These are phyloP conservation scores for Melolontha melolontha DNA, from an alignment of 2,888 invertebrate genomes.

Conservation along the genomic window DNA sequence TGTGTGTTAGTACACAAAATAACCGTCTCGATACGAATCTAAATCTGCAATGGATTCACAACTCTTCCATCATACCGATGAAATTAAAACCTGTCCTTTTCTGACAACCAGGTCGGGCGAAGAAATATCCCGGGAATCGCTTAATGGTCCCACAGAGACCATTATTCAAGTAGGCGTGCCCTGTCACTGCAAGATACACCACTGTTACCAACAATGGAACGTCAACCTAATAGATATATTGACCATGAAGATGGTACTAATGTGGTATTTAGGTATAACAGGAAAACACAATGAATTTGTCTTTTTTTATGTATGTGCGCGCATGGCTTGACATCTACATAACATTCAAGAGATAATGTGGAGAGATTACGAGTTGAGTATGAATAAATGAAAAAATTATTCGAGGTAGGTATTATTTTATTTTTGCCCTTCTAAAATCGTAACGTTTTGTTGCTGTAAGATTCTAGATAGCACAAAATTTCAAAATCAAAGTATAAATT, in stretches of 20 bases:
- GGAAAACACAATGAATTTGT: slow-evolving; percentile 33
- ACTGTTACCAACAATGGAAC: slow-evolving; percentile 24
- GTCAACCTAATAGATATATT: slow-evolving; percentile 42
- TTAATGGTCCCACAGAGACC: slow-evolving; percentile 41
- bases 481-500: too few species aligned
- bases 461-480: too few species aligned
- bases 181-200: slow-evolving; percentile 26
- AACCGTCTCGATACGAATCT: slow-evolving; percentile 11
- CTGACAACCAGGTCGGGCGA: neutral
- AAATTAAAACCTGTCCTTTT: neutral
- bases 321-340: too few species aligned
- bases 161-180: slow-evolving; percentile 42
- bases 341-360: too few species aligned
- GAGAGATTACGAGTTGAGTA: too few species aligned
- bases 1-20: slow-evolving; percentile 10
- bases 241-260: slow-evolving; percentile 43
- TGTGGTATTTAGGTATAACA: slow-evolving; percentile 39
- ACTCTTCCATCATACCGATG: slow-evolving; percentile 10
- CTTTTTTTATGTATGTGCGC: neutral
- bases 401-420: too few species aligned
- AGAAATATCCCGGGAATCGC: slow-evolving; percentile 29
- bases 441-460: too few species aligned
- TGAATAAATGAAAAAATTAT: too few species aligned
- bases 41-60: slow-evolving; percentile 35
- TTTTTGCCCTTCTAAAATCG: too few species aligned